phyloP scores from a whole-genome alignment of 2,797 vertebrate species.

The Cryptoblepharus egeriae region DNA sequence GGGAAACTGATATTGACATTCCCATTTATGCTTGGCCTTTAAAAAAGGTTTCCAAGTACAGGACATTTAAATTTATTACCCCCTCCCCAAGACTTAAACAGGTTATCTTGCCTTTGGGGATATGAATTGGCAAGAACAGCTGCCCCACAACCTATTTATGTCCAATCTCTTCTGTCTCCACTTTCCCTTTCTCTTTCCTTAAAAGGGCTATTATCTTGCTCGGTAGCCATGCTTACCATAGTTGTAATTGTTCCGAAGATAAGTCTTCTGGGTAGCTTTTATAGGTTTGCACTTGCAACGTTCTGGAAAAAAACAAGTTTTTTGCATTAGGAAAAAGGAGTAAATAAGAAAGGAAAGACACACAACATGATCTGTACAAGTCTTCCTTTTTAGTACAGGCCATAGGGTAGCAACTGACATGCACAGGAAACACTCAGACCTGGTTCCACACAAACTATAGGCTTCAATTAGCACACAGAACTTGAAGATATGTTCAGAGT shows the following conservation, averaged over 20 bases:
- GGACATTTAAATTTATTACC: background rate
- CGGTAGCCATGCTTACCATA: slow-evolving; percentile 84
- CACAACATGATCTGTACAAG: background rate
- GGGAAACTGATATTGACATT: background rate
- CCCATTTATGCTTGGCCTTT: background rate
- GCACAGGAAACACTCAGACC: background rate
- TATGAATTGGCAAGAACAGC: background rate
- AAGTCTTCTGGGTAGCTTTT: slow-evolving; percentile 86
- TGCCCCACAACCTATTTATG: background rate
- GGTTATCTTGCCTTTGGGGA: background rate
- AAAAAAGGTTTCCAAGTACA: background rate
- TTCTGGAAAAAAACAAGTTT: slow-evolving; percentile 79
- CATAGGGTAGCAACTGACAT: background rate
- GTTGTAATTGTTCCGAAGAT: slow-evolving; percentile 95
- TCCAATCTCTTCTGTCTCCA: background rate
- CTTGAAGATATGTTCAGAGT: background rate
- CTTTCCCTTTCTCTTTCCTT: background rate
- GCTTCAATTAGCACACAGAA: background rate
- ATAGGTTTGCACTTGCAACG: slow-evolving; percentile 90
- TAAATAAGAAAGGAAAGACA: fast-evolving
- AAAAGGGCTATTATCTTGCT: background rate
- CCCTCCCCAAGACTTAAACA: background rate
- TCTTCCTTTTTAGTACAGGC: background rate
- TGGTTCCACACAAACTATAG: background rate
- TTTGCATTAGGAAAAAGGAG: slow-evolving; percentile 36